A percentile compares a stretch with the other conserved stretches of the same genome.
phyloP scores from a whole-genome alignment of 2,888 invertebrate species.

The Ectemnius lituratus region DNA sequence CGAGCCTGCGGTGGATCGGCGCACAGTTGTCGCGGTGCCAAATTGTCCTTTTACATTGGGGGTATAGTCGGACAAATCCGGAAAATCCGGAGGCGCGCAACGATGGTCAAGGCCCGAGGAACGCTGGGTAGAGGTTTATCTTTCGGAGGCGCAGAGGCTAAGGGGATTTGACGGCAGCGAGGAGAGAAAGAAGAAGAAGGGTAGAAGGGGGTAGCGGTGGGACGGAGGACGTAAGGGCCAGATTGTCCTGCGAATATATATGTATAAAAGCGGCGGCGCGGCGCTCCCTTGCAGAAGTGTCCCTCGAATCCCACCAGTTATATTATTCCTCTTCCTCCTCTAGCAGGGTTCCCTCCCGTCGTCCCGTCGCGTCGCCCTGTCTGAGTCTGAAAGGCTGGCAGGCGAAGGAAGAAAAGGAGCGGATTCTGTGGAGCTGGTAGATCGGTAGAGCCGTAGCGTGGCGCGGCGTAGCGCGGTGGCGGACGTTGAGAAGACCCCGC shows the following conservation, averaged over 20 bases:
- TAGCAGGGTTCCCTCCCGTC: constrained; percentile 18
- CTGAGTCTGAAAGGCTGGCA: constrained; percentile 22
- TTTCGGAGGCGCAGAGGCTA: constrained; percentile 55
- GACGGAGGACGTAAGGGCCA: constrained; percentile 8
- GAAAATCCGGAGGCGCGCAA: constrained; percentile 38
- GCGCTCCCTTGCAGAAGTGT: constrained; percentile 38
- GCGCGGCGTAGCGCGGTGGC: too few species aligned
- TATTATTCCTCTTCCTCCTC: constrained; percentile 33
- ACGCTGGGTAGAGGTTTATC: constrained; percentile 59
- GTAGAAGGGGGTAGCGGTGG: not conserved
- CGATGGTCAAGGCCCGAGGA: constrained; percentile 56
- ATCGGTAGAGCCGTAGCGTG: constrained; percentile 37
- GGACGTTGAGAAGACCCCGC: constrained; percentile 59
- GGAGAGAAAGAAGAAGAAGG: constrained; percentile 27
- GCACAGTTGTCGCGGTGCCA: constrained; percentile 21
- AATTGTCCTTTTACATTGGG: constrained; percentile 55
- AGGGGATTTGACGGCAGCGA: constrained; percentile 53
- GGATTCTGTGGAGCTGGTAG: constrained; percentile 66
- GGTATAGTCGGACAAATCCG: constrained; percentile 41
- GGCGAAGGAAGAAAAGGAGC: constrained; percentile 52
- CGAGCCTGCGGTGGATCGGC: not conserved
- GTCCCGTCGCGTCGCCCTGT: constrained; percentile 10
- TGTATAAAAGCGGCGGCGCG: constrained; percentile 27
- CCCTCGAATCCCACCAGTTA: constrained; percentile 41
- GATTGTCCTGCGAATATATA: constrained; percentile 48